Evolutionary conservation across 2,113 vertebrate genomes (phyloP), one percentile per base, ranked within the genome.

Genomic region (Urocynchramus pylzowi): DNA sequence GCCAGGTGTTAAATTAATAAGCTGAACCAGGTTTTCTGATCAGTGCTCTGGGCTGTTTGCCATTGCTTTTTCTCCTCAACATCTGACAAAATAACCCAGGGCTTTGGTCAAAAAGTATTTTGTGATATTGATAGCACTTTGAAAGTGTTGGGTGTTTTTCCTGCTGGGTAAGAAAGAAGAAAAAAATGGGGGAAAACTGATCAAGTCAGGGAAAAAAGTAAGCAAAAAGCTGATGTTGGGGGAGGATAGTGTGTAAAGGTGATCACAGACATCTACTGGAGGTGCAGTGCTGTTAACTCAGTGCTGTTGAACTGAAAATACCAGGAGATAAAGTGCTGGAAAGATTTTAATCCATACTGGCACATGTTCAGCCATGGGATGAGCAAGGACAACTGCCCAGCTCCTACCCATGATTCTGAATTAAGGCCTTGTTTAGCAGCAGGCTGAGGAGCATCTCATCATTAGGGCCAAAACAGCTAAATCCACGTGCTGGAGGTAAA

Each of bases 1-100:
- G 89, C 92, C 93, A 94, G 92, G 93, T 94, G 95, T 96, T 94
- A 77, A 93, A 95, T 97, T 96, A 97, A 96, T 96, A 97, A 97
- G 89, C 84, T 91, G 82, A 90, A 96, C 79, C 95, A 95, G 96
- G 37, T 94, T 93, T 92, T 91, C 68, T 26, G 16, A 92, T 97
- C 82, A 87, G 85, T 33, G 89, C 74, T 85, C 84, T 92, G 96
- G 97, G 96, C 97, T 89, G 27, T 87, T 81, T 95, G 93, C 93
- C 97, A 96, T 91, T 84, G 54, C 59, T 90, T 74, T 81, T 84
- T 83, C 75, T 83, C 63, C 82, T 91, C 27, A 63, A 84, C 95
- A 78, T 91, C 88, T 95, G 90, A 96, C 81, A 65, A 94, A 91
- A 95, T 85, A 89, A 92, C 70, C 63, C 84, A 70, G 39, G 87